Evolutionary conservation across 2,113 vertebrate species (phyloP).

Genomic region (Rhinolophus ferrumequinum): DNA sequence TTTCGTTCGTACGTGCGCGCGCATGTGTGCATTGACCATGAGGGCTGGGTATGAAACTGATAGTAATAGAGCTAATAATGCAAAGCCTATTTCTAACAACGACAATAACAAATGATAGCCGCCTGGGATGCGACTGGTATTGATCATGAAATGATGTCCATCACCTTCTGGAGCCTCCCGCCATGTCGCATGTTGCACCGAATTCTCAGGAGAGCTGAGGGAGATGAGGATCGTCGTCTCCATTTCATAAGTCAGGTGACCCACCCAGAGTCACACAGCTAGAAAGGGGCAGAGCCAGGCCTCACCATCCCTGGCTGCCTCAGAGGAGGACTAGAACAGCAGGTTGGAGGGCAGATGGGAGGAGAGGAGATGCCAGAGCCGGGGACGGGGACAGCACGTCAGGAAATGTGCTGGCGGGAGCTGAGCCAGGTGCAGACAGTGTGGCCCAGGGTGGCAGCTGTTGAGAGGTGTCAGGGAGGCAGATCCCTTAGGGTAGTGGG

Average conservation of each 20-base stretch:
- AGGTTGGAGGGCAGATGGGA: background rate
- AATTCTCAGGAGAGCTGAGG: background rate
- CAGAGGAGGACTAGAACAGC: too few species aligned
- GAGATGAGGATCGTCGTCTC: background rate
- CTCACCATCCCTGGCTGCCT: background rate
- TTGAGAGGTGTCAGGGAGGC: background rate
- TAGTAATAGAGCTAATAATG: background rate
- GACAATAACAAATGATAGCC: background rate
- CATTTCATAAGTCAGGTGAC: background rate
- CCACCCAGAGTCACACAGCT: background rate
- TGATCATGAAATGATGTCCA: background rate
- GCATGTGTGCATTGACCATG: background rate
- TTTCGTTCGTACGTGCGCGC: rapidly evolving
- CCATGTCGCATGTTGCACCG: rapidly evolving
- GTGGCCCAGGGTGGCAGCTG: rapidly evolving
- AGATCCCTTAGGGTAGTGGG: too few species aligned
- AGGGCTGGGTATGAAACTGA: background rate
- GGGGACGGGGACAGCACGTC: background rate
- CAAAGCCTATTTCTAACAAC: background rate
- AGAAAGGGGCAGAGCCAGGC: background rate
- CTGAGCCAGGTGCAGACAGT: background rate
- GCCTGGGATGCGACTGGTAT: background rate
- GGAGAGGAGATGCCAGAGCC: background rate
- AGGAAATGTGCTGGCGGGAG: background rate
- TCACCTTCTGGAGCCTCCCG: background rate